Evolutionary conservation across 2,888 invertebrate genomes (phyloP), one percentile per base, ranked within the genome.

Genomic region (Junonia oenone): DNA sequence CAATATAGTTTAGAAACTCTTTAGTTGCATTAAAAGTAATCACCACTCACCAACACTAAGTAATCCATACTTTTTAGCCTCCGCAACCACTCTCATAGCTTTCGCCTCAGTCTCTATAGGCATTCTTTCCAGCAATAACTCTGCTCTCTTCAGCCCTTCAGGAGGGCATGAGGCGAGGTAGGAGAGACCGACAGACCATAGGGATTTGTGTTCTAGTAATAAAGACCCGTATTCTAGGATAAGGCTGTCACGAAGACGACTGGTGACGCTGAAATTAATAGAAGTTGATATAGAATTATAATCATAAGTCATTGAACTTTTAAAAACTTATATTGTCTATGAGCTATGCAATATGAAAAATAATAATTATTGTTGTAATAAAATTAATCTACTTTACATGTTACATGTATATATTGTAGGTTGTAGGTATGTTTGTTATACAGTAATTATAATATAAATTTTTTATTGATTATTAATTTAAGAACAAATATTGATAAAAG

Each of bases 191-290:
- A 83, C 93, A 63, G 96, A 93, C 98, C 98, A 98, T 17, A 98
- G 87, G 0, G 97, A 96, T 66, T 91, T 91, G 76, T 96, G 94
- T 11, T 94, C 93, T 93, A 94, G 93, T 29, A 97, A 81, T 33
- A 94, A 90, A 2, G 93, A 92, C 0, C 97, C 98, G 76, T 98
- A 98, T 67, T 98, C 97, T 47, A 96, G 83, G 37, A 98, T 81
- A 15, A 98, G 91, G 14, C 95, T 95, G 71, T 97, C 96, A n/a
- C 97, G 92, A 15, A 98, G 87, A 15, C 93, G 93, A 2, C 86
- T 81, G 0, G 95, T 93, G 47, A 95, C 94, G 61, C 96, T 95
- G 66, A 0, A 68, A 72, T 52, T 38, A 33, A 45, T n/a, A 38
- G 11, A 33, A 47, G 6, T 13, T 35, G n/a, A 17, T n/a, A 1